Evolutionary conservation across 2,888 invertebrate genomes (phyloP).

Genomic region (Fabriciana adippe): DNA sequence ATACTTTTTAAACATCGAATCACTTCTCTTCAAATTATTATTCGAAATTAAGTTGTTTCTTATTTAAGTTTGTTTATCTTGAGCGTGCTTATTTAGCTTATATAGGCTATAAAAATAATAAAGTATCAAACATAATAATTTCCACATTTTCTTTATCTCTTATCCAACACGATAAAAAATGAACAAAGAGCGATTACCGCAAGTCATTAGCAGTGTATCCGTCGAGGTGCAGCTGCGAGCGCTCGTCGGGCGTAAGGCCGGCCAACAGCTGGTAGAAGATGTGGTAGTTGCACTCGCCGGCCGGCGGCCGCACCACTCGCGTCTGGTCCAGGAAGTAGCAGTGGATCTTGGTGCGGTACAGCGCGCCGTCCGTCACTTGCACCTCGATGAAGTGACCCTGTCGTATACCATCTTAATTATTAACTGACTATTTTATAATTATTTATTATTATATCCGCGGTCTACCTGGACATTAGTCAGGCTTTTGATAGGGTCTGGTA

Average conservation of each 20-base stretch:
- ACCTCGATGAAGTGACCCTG: constrained; percentile 98
- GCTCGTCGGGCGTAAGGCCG: constrained; percentile 94
- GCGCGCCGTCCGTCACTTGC: constrained; percentile 96
- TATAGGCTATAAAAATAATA: no score
- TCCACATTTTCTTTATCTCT: no score
- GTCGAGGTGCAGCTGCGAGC: constrained; percentile 91
- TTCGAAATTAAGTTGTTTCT: no score
- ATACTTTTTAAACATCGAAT: no score
- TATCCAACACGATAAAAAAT: no score
- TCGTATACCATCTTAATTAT: not conserved
- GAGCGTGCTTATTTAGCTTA: no score
- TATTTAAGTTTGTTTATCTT: no score
- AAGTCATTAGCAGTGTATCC: constrained; percentile 92
- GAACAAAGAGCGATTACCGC: constrained; percentile 67
- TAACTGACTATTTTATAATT: not conserved
- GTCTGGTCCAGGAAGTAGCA: constrained; percentile 98
- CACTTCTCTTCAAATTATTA: no score
- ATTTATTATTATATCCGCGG: no score
- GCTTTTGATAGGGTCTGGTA: no score
- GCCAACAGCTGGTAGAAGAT: constrained; percentile 98
- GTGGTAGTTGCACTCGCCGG: constrained; percentile 96
- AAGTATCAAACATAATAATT: no score
- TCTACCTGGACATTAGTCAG: no score
- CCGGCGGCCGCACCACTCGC: constrained; percentile 91
- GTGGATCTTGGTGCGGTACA: constrained; percentile 97